Conservation (phyloP, 2,797 vertebrate species). For the Discoglossus pictus region DNA sequence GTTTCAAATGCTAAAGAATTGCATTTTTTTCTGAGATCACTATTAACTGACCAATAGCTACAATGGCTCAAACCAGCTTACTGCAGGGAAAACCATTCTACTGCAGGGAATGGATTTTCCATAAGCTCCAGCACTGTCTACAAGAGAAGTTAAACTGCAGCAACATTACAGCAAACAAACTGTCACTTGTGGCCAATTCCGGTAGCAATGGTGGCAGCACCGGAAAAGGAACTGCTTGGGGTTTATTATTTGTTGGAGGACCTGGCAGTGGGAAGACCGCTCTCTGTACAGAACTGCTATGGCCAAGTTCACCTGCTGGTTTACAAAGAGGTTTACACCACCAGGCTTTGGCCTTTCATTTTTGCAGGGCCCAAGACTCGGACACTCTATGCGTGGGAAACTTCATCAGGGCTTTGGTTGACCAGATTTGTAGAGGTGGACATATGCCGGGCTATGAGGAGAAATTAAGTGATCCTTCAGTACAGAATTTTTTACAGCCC, state of each 20-base stretch:
- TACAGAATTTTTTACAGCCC: constrained; percentile 83
- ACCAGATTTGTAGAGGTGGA: constrained; percentile 84
- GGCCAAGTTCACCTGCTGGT: constrained; percentile 85
- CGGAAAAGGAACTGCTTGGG: constrained; percentile 82
- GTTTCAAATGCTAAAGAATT: constrained; percentile 50
- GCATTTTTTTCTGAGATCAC: constrained; percentile 61
- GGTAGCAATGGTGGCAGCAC: constrained; percentile 69
- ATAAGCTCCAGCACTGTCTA: constrained; percentile 98
- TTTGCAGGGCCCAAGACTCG: constrained; percentile 93
- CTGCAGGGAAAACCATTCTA: constrained; percentile 97
- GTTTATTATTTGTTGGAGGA: constrained; percentile 92
- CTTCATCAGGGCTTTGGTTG: constrained; percentile 84
- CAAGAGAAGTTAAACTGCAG: constrained; percentile 89
- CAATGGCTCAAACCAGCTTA: constrained; percentile 94
- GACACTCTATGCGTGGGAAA: constrained; percentile 87
- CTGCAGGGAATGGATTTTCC: constrained; percentile 98
- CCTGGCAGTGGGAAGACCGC: constrained; percentile 96
- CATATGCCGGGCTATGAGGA: constrained; percentile 88
- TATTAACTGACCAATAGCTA: constrained; percentile 66
- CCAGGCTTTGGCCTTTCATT: constrained; percentile 89
- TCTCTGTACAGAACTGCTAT: constrained; percentile 90
- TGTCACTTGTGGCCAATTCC: constrained; percentile 62
- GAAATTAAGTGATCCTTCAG: constrained; percentile 84
- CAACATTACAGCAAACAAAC: constrained; percentile 68
- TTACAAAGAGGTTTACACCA: constrained; percentile 84